These are phyloP conservation scores for Cuniculus paca DNA, from an alignment of 2,797 vertebrate species.

Conservation along the genomic window DNA sequence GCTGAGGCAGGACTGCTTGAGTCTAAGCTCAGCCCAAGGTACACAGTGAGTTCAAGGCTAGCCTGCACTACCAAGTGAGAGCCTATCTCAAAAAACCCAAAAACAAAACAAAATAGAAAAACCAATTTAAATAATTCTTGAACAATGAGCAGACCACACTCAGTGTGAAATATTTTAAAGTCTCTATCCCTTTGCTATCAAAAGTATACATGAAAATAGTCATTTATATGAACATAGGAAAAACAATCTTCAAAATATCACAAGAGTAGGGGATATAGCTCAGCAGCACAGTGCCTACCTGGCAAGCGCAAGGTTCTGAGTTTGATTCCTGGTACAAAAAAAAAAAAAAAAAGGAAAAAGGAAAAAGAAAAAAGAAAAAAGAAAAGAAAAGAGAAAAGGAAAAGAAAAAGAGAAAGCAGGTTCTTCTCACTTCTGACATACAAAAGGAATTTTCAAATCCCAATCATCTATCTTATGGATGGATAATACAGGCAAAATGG, in stretches of 20 bases:
- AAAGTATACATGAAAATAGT: conserved; percentile 19
- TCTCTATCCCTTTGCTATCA: conserved; percentile 38
- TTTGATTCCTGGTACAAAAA: too few relatives aligned
- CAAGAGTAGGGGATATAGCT: neutral
- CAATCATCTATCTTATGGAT: neutral
- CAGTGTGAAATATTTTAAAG: conserved; percentile 17
- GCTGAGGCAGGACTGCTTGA: neutral
- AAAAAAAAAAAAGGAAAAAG: too few relatives aligned
- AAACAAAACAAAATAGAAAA: conserved; percentile 47
- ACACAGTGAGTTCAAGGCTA: neutral
- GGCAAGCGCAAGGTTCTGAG: too few relatives aligned
- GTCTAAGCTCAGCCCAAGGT: neutral
- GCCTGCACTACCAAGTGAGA: neutral
- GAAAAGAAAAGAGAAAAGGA: too few relatives aligned
- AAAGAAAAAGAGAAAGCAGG: neutral
- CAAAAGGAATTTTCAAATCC: neutral
- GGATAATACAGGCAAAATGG: neutral
- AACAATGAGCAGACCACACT: conserved; percentile 31
- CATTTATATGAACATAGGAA: neutral
- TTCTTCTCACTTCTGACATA: neutral
- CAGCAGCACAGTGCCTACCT: too few relatives aligned
- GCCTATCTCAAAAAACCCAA: neutral
- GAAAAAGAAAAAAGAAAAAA: too few relatives aligned
- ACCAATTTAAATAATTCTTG: neutral
- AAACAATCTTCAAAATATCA: conserved; percentile 31